These are phyloP conservation scores for Ciona savignyi DNA, from an alignment of 23 tunicate species.

Conservation along the genomic window DNA sequence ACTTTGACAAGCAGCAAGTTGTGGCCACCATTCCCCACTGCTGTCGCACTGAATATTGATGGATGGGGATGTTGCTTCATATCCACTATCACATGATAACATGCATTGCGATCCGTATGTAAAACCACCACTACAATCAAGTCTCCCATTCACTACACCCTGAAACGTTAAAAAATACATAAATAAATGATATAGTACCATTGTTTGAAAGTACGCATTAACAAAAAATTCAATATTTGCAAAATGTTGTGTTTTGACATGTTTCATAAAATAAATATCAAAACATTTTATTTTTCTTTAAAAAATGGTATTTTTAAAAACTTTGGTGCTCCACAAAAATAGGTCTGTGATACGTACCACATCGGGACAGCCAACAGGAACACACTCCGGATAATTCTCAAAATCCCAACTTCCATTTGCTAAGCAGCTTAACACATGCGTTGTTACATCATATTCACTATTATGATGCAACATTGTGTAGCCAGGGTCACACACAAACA, in stretches of 20 bases:
- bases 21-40: slow-evolving; percentile 66
- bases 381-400: slow-evolving; percentile 32
- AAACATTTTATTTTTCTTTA: too few relatives aligned
- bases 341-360: too few relatives aligned
- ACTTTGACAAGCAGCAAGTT: slow-evolving; percentile 45
- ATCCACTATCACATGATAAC: slow-evolving; percentile 45
- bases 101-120: slow-evolving; percentile 38
- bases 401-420: slow-evolving; percentile 51
- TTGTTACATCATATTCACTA: slow-evolving; percentile 7
- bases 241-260: neutral
- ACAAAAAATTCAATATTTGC: too few relatives aligned
- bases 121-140: slow-evolving; percentile 37
- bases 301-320: too few relatives aligned
- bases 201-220: too few relatives aligned
- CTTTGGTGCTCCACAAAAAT: too few relatives aligned
- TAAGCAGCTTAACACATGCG: slow-evolving; percentile 21
- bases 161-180: too few relatives aligned
- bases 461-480: slow-evolving; percentile 26
- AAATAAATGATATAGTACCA: too few relatives aligned
- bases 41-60: slow-evolving; percentile 15
- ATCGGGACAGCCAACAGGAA: slow-evolving; percentile 4
- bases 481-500: slow-evolving; percentile 60
- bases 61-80: slow-evolving; percentile 14
- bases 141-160: slow-evolving; percentile 28
- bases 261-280: neutral